Percentiles rank a stretch among this genome's conserved stretches.
Evolutionary conservation across 2,888 invertebrate species (phyloP).

Genomic region (Cremastinae sp.): DNA sequence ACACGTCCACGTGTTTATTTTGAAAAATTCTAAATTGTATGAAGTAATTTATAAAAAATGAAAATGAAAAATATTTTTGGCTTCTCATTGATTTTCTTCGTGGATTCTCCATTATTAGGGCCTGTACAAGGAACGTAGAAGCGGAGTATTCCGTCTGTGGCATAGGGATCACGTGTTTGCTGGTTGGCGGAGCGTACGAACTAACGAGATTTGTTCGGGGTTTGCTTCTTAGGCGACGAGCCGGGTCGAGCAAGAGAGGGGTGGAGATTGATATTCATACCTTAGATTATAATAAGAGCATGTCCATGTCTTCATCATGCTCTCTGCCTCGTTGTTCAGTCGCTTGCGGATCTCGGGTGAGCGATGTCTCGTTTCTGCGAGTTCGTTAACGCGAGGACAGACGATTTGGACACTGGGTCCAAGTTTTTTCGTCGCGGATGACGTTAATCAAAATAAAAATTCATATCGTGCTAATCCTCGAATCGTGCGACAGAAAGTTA

Average conservation of each 20-base stretch:
- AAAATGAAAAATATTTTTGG: too few relatives aligned
- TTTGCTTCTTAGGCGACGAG: constrained; percentile 43
- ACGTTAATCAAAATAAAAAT: constrained; percentile 15
- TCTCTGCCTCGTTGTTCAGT: constrained; percentile 22
- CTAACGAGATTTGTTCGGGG: constrained; percentile 59
- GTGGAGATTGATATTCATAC: constrained; percentile 23
- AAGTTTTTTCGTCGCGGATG: constrained; percentile 22
- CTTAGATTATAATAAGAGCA: constrained; percentile 31
- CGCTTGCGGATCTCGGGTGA: constrained; percentile 26
- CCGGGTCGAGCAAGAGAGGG: constrained; percentile 11
- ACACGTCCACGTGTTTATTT: too few relatives aligned
- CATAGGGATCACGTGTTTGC: constrained; percentile 27
- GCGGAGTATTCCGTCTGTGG: too few relatives aligned
- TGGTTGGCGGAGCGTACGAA: constrained; percentile 32
- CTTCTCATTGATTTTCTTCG: too few relatives aligned
- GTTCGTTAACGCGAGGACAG: too few relatives aligned
- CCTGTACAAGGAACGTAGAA: too few relatives aligned
- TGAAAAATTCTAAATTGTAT: too few relatives aligned
- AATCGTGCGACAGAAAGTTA: constrained; percentile 1
- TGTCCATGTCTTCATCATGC: constrained; percentile 21
- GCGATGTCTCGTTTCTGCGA: constrained; percentile 38
- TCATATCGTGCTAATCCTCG: too few relatives aligned
- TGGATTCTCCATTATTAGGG: too few relatives aligned
- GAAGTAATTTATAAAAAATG: too few relatives aligned
- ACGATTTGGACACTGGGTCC: constrained; percentile 1